Conservation (phyloP, 2,888 invertebrate species). For the Ochropleura leucogaster region DNA sequence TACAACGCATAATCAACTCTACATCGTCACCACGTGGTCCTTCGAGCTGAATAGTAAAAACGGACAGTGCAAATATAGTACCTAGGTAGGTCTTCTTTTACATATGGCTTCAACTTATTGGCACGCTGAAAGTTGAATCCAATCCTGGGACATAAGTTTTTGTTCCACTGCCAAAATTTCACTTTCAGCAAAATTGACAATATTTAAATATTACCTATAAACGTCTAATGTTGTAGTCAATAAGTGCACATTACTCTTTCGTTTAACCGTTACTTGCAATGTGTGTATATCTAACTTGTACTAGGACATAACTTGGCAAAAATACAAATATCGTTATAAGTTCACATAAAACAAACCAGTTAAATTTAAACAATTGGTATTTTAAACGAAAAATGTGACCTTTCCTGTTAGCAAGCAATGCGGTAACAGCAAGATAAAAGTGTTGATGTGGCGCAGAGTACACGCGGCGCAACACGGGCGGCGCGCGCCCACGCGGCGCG, state of each 20-base stretch:
- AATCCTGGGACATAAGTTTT: neutral
- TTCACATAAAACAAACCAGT: constrained; percentile 10
- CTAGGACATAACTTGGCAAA: constrained; percentile 1
- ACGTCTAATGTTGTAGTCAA: constrained; percentile 13
- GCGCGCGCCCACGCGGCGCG: constrained; percentile 26
- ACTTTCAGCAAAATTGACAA: neutral
- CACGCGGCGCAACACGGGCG: neutral
- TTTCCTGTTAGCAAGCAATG: constrained; percentile 51
- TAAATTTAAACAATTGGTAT: constrained; percentile 25
- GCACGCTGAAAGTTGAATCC: neutral
- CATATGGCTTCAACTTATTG: neutral
- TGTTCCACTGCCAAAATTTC: constrained; percentile 14
- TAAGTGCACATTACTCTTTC: constrained; percentile 5
- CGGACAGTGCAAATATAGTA: neutral
- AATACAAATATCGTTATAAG: neutral
- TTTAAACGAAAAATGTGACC: constrained; percentile 33
- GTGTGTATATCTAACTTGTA: constrained; percentile 22
- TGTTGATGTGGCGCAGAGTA: constrained; percentile 14
- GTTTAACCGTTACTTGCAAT: constrained; percentile 7
- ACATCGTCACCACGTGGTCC: neutral
- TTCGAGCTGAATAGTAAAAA: neutral
- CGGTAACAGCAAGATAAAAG: constrained; percentile 36
- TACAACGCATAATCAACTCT: neutral
- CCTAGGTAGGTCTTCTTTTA: neutral
- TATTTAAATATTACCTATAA: constrained; percentile 17